Conservation (phyloP, 2,113 vertebrate species). For the Camelus bactrianus region DNA sequence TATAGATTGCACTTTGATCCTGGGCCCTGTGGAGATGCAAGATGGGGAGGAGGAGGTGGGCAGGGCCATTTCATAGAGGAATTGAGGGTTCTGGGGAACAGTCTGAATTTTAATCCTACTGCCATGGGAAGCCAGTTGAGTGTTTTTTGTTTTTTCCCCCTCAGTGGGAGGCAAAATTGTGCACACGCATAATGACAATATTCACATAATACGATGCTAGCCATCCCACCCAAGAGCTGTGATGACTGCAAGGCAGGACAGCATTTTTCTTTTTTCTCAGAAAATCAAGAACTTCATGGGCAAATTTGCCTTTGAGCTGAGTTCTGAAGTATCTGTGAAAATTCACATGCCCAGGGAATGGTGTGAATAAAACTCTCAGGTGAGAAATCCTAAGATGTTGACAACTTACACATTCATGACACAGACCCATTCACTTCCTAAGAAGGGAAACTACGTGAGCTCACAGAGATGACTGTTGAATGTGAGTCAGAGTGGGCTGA, state of each 20-base stretch:
- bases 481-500: neutral
- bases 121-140: neutral
- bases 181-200: neutral
- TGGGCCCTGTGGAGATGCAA: neutral
- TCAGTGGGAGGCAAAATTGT: neutral
- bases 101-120: neutral
- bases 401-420: neutral
- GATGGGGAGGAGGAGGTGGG: neutral
- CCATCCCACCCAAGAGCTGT: neutral
- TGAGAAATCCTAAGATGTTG: slow-evolving; percentile 14
- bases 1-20: neutral
- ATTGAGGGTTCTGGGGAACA: neutral
- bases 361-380: neutral
- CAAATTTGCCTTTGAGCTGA: neutral
- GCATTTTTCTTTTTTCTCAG: neutral
- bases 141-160: neutral
- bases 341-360: neutral
- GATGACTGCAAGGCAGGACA: neutral
- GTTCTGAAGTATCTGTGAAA: neutral
- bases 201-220: neutral
- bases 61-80: neutral
- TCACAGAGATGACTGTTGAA: neutral
- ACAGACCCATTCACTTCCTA: neutral
- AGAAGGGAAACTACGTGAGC: neutral
- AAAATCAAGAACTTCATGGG: neutral